A percentile compares a stretch with the other conserved stretches of the same genome.
Evolutionary conservation across 2,113 vertebrate genomes (phyloP).

Genomic region (Poeciliopsis prolifica): DNA sequence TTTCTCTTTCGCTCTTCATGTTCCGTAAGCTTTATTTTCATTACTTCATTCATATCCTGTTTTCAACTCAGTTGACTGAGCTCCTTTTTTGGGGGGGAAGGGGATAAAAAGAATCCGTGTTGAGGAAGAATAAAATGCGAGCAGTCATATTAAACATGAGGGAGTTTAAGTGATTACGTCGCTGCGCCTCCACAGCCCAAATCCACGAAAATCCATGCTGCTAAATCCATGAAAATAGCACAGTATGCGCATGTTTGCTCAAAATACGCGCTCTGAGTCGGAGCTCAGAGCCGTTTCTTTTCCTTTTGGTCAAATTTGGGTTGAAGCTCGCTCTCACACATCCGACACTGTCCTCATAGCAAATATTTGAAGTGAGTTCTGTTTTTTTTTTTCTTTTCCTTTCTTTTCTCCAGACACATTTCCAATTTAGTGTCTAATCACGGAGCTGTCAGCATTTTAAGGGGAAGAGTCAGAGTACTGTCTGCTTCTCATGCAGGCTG

Average conservation of each 20-base stretch:
- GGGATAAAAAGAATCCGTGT: slow-evolving; percentile 48
- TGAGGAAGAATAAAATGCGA: slow-evolving; percentile 58
- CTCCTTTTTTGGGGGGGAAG: slow-evolving; percentile 2
- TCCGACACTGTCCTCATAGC: slow-evolving; percentile 24
- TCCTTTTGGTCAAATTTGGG: slow-evolving; percentile 25
- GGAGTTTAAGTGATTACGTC: slow-evolving; percentile 71
- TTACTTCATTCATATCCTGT: slow-evolving; percentile 29
- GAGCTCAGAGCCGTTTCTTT: slow-evolving; percentile 26
- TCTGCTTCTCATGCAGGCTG: slow-evolving; percentile 3
- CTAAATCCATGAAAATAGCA: slow-evolving; percentile 66
- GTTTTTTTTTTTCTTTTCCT: neutral
- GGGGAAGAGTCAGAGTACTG: neutral
- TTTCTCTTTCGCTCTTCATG: slow-evolving; percentile 10
- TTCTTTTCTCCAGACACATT: slow-evolving; percentile 9
- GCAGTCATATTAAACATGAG: slow-evolving; percentile 67
- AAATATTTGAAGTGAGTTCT: slow-evolving; percentile 35
- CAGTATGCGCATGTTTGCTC: slow-evolving; percentile 46
- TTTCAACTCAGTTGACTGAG: slow-evolving; percentile 36
- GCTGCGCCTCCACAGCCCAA: slow-evolving; percentile 54
- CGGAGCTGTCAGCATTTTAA: slow-evolving; percentile 3
- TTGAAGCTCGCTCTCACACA: slow-evolving; percentile 29
- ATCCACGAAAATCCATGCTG: slow-evolving; percentile 70
- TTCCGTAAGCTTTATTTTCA: slow-evolving; percentile 27
- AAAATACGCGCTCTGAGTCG: slow-evolving; percentile 29
- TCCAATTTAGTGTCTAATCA: slow-evolving; percentile 27